phyloP scores from a whole-genome alignment of 2,113 vertebrate species.

The Ctenomys sociabilis region DNA sequence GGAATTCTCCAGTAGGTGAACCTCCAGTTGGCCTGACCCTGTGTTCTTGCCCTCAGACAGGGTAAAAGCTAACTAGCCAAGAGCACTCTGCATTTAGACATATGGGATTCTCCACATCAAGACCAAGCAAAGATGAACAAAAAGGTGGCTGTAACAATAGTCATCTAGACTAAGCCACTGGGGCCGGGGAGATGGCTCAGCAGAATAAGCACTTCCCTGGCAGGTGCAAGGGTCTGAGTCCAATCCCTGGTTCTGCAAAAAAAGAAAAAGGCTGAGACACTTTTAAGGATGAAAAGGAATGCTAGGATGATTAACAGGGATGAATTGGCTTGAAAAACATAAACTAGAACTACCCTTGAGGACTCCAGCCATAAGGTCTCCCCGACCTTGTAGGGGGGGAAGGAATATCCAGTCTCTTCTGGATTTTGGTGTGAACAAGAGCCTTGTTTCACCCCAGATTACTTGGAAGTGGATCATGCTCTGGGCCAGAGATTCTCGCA shows the following conservation, averaged over 20 bases:
- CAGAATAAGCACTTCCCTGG: too few relatives aligned
- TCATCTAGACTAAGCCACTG: neutral
- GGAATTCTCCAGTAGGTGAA: neutral
- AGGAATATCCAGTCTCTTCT: neutral
- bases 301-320: neutral
- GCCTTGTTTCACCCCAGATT: neutral
- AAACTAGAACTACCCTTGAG: neutral
- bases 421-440: neutral
- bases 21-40: neutral
- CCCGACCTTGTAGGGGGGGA: neutral
- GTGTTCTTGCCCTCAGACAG: neutral
- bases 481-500: neutral
- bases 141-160: neutral
- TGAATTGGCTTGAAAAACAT: neutral
- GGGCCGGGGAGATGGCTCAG: too few relatives aligned
- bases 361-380: neutral
- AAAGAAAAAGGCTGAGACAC: too few relatives aligned
- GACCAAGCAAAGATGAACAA: neutral
- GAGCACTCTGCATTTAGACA: neutral
- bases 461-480: neutral
- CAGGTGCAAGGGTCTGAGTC: too few relatives aligned
- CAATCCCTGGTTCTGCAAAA: too few relatives aligned
- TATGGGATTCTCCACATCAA: neutral
- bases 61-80: neutral
- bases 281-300: neutral